Conservation (phyloP, 2,888 invertebrate species). For the Cryptus viduatorius region DNA sequence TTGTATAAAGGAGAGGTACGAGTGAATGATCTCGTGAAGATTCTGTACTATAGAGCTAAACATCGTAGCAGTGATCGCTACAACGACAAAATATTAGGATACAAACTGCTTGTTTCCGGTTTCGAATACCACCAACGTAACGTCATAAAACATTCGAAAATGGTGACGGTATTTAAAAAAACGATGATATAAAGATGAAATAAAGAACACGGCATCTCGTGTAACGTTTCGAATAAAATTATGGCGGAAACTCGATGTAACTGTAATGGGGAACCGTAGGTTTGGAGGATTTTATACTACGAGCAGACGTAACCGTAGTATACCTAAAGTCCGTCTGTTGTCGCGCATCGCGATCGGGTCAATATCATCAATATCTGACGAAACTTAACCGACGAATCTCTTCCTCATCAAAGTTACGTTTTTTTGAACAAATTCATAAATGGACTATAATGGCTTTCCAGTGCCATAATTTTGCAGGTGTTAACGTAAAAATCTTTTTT, state of each 20-base stretch:
- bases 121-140: slow-evolving; percentile 2
- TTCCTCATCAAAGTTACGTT: no score
- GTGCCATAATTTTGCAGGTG: no score
- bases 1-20: slow-evolving; percentile 32
- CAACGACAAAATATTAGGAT: slow-evolving; percentile 35
- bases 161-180: slow-evolving; percentile 26
- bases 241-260: slow-evolving; percentile 19
- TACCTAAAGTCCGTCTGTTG: background rate
- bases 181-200: slow-evolving; percentile 9
- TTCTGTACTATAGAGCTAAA: slow-evolving; percentile 28
- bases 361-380: no score
- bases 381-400: no score
- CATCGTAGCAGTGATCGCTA: slow-evolving; percentile 11
- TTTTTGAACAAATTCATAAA: no score
- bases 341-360: background rate
- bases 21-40: slow-evolving; percentile 27
- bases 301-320: background rate
- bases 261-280: slow-evolving; percentile 32
- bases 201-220: slow-evolving; percentile 1
- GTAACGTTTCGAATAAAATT: slow-evolving; percentile 17
- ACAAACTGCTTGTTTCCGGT: slow-evolving; percentile 46
- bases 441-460: no score
- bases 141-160: slow-evolving; percentile 15
- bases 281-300: slow-evolving; percentile 4
- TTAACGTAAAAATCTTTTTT: no score